A percentile compares a stretch with the other conserved stretches of the same genome.
phyloP scores from a whole-genome alignment of 2,113 vertebrate species.

The Anser cygnoides region DNA sequence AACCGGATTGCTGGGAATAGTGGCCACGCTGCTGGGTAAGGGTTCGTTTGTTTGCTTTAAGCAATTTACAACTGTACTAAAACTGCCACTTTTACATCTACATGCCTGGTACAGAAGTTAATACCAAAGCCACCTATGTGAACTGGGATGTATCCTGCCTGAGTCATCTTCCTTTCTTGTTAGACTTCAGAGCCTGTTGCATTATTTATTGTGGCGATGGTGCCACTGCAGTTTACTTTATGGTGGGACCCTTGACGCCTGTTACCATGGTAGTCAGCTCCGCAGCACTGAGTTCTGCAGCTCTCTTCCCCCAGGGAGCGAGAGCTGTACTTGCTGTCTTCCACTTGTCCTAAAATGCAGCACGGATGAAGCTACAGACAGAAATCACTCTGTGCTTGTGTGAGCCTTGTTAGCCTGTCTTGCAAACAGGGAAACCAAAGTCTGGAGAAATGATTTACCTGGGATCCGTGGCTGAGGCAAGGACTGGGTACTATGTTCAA shows the following conservation, averaged over 20 bases:
- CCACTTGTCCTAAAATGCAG: not conserved
- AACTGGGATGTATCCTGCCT: not conserved
- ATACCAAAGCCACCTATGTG: not conserved
- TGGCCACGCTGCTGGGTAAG: slow-evolving; percentile 89
- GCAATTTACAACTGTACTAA: not conserved
- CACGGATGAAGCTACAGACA: not conserved
- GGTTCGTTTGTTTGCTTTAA: not conserved
- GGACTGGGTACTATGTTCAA: not conserved
- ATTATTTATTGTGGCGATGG: not conserved
- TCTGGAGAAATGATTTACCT: not conserved
- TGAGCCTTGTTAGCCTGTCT: not conserved
- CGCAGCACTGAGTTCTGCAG: not conserved
- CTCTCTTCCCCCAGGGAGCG: not conserved
- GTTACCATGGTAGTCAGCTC: slow-evolving; percentile 28
- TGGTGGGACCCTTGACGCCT: not conserved
- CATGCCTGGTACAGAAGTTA: not conserved
- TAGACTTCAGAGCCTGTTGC: not conserved
- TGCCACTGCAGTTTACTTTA: not conserved
- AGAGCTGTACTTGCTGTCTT: not conserved
- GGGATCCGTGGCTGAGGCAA: not conserved
- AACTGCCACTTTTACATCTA: not conserved
- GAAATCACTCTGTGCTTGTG: not conserved
- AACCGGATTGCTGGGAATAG: slow-evolving; percentile 93
- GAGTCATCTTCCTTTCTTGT: slow-evolving; percentile 1
- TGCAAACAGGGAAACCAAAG: not conserved